Conservation (phyloP, 2,113 vertebrate genomes). For the Vidua chalybeata region DNA sequence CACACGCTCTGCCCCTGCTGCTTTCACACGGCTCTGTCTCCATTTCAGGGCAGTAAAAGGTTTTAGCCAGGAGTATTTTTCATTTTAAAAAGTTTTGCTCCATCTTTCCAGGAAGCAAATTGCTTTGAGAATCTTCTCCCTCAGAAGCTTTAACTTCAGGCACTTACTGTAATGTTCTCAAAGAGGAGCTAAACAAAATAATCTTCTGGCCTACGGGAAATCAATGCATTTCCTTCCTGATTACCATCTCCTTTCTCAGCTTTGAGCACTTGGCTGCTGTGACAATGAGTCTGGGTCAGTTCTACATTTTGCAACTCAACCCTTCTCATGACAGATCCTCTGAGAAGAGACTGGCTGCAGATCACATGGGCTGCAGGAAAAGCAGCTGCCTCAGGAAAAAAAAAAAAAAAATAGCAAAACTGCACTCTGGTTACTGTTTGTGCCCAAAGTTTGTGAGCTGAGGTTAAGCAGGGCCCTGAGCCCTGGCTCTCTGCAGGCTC, state of each 20-base stretch:
- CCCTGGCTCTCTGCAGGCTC: neutral
- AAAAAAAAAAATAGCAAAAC: fast-evolving
- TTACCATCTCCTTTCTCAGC: conserved; percentile 42
- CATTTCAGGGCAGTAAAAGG: neutral
- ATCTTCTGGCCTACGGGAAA: conserved; percentile 46
- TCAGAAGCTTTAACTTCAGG: neutral
- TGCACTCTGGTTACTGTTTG: neutral
- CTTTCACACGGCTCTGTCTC: fast-evolving
- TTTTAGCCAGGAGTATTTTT: neutral
- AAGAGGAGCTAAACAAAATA: conserved; percentile 21
- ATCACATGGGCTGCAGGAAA: neutral
- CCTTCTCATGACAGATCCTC: neutral
- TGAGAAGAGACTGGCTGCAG: neutral
- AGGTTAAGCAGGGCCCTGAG: neutral
- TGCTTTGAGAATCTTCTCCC: conserved; percentile 2
- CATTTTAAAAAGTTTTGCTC: neutral
- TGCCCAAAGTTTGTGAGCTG: neutral
- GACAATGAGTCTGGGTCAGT: conserved; percentile 57
- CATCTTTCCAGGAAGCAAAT: neutral
- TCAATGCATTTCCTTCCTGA: conserved; percentile 67
- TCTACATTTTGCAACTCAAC: conserved; percentile 45
- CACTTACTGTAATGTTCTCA: conserved; percentile 42
- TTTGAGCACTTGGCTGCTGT: conserved; percentile 39
- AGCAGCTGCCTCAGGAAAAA: neutral
- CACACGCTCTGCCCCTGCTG: neutral